Evolutionary conservation across 2,888 invertebrate species (phyloP).

Genomic region (Ochlodes sylvanus): DNA sequence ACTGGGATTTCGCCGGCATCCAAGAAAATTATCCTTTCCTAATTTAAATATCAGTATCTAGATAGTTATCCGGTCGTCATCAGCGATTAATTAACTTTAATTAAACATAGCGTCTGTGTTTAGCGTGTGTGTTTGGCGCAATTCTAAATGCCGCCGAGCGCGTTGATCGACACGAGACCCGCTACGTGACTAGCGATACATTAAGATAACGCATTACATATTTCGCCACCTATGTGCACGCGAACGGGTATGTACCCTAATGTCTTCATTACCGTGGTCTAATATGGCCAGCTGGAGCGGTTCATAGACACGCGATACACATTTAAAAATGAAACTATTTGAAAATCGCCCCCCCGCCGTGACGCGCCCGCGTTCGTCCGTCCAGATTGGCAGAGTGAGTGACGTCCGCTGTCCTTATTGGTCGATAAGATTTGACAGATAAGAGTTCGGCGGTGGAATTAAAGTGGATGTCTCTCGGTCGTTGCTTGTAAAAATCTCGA

Average conservation of each 20-base stretch:
- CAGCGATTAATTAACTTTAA: slow-evolving; percentile 43
- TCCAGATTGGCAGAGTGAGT: slow-evolving; percentile 82
- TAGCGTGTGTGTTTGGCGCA: slow-evolving; percentile 35
- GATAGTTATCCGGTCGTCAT: slow-evolving; percentile 41
- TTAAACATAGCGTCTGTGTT: slow-evolving; percentile 39
- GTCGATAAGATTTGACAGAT: slow-evolving; percentile 83
- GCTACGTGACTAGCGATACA: slow-evolving; percentile 68
- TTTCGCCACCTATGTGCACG: slow-evolving; percentile 65
- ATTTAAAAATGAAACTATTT: slow-evolving; percentile 59
- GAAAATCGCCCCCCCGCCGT: slow-evolving; percentile 77
- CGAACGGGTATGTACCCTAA: slow-evolving; percentile 52
- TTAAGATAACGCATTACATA: slow-evolving; percentile 71
- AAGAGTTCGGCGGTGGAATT: slow-evolving; percentile 73
- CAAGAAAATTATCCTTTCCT: slow-evolving; percentile 34
- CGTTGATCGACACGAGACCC: slow-evolving; percentile 51
- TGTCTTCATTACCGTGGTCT: slow-evolving; percentile 68
- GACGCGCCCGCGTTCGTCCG: slow-evolving; percentile 64
- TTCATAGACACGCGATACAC: slow-evolving; percentile 74
- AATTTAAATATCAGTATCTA: slow-evolving; percentile 37
- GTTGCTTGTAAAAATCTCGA: slow-evolving; percentile 75
- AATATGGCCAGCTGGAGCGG: slow-evolving; percentile 41
- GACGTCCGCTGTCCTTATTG: slow-evolving; percentile 83
- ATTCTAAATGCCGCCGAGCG: slow-evolving; percentile 38
- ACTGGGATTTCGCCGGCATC: slow-evolving; percentile 33
- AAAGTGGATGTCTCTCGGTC: slow-evolving; percentile 77